Base-by-base conservation (phyloP, 2,888 invertebrate genomes). In the Netelia inedita region DNA sequence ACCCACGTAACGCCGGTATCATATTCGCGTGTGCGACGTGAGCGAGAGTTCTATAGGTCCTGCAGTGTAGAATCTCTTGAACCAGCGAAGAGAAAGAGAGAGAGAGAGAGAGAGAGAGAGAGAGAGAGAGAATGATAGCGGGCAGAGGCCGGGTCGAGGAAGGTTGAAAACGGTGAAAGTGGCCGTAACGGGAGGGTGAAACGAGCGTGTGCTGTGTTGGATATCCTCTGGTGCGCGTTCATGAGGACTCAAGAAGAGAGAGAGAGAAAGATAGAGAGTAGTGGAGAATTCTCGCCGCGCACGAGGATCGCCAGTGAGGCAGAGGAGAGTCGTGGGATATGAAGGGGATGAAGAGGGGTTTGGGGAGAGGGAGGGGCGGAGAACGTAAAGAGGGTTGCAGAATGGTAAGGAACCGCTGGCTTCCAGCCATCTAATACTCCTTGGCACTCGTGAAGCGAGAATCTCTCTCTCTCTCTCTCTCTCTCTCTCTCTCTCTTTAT, bases 381-480 rank as follows among this genome's bases (percentile, higher is more conserved):
- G 50, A 66, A 79, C 71, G 82, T 82, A 82, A 87, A 86, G 65
- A 87, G 87, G 86, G 78, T 73, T 86, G 69, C 79, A 76, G 86
- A 83, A 85, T 68, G 85, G 87, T 88, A 90, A 89, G 91, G 88
- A 88, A 87, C 86, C 87, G 87, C 90, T 92, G 91, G 91, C 91
- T 88, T 79, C 63, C 50, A 85, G 90, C 90, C 90, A 91, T 89
- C 90, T 89, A 89, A 91, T 90, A 89, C 89, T 86, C 87, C 87
- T 87, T 83, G 86, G 87, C 80, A 85, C 85, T 83, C 83, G 66
- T 87, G 78, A 85, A 50, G 75, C 85, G 81, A 82, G 63, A 72
- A 71, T 75, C 53, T 57, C 55, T 50, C 61, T 35, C 78, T 71
- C 80, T 19, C 72, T 79, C 66, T 66, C 63, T 43, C 55, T 79